Evolutionary conservation across 2,797 vertebrate species (phyloP), one percentile per base, ranked within the genome.

Genomic region (Lepilemur septentrionalis): DNA sequence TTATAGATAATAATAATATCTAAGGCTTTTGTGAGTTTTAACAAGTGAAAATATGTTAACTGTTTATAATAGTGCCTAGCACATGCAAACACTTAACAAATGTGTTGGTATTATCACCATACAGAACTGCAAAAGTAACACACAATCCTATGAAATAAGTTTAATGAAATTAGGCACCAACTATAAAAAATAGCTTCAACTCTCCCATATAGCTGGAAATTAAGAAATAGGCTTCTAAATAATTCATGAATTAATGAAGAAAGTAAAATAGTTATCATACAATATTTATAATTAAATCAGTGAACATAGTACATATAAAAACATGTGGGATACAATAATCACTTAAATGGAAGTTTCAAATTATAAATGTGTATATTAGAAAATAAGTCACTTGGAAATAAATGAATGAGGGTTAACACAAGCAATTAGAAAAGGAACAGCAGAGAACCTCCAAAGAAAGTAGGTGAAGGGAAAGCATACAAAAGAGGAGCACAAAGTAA

Each of bases 221-320:
- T 80, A 78, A 93, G 84, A 94, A 94, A 63, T 70, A 84, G 48
- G 5, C 59, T 90, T 95, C 46, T 94, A 35, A 96, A 96, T 95
- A 96, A 95, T 93, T 92, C 23, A 92, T 76, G 32, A 94, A n/a
- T 92, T 80, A 96, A 76, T 86, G 82, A 97, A 94, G 87, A 87
- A 89, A 92, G 46, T 83, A 92, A 97, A 95, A 82, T 86, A 91
- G 46, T 83, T 94, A 83, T 79, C 67, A 94, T 72, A 65, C 43
- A 83, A 81, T 89, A 96, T 93, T 96, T 70, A 83, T 92, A 89
- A 93, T 48, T 89, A 50, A 92, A 80, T 89, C 50, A 93, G 43
- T 85, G 81, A 93, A 63, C 30, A 5, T 20, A 86, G 48, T 86
- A 86, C 30, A 20, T 89, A 69, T 35, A 93, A 87, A 91, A 89